phyloP scores from a whole-genome alignment of 1,140 invertebrate species.

The Homalodisca vitripennis region DNA sequence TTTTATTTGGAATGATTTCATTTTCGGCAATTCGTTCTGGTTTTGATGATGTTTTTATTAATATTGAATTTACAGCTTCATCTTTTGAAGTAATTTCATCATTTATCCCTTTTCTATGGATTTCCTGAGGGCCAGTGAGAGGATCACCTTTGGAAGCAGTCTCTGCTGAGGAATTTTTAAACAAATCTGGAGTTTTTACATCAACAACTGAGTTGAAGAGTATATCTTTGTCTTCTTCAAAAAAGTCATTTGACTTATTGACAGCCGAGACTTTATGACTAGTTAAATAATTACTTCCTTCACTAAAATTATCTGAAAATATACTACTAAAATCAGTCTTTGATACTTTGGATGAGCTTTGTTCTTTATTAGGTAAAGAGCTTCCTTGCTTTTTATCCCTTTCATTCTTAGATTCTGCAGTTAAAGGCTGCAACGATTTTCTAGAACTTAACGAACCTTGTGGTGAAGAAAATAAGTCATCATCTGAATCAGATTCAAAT shows the following conservation, averaged over 20 bases:
- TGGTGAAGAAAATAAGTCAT: conserved; percentile 11
- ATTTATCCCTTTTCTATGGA: neutral
- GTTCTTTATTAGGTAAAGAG: neutral
- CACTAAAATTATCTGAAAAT: neutral
- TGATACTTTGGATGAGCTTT: neutral
- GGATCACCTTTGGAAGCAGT: neutral
- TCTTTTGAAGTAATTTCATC: neutral
- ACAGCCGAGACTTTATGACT: neutral
- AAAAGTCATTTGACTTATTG: neutral
- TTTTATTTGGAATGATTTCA: neutral
- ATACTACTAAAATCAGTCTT: conserved; percentile 6
- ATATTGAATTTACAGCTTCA: neutral
- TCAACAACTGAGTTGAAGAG: neutral
- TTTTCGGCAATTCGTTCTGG: neutral
- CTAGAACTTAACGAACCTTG: conserved; percentile 10
- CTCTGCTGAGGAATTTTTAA: neutral
- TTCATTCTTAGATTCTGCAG: neutral
- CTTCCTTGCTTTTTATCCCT: neutral
- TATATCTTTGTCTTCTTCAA: neutral
- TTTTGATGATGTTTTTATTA: neutral
- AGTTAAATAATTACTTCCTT: neutral
- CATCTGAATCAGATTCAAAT: conserved; percentile 9
- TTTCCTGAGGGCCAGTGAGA: neutral
- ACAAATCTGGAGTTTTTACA: conserved; percentile 12
- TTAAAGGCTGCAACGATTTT: neutral